Evolutionary conservation across 1,140 invertebrate genomes (phyloP).

Genomic region (Ladona fulva): DNA sequence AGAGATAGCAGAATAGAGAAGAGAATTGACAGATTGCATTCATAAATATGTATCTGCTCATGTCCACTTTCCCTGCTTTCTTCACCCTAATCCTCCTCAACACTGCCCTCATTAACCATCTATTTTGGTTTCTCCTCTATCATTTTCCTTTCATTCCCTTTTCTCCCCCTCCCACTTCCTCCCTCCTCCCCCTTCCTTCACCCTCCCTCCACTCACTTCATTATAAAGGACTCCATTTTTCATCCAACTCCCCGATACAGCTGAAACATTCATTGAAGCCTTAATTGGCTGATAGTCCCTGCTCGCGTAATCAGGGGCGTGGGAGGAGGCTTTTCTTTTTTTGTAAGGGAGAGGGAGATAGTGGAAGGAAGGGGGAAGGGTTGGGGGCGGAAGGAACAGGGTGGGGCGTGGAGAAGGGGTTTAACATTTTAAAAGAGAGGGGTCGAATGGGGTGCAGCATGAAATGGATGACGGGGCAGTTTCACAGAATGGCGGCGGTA

Average conservation of each 20-base stretch:
- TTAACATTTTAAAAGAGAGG: neutral
- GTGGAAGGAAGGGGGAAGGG: neutral
- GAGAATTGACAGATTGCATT: too few species aligned
- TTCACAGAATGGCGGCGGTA: too few species aligned
- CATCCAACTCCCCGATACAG: neutral
- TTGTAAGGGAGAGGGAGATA: neutral
- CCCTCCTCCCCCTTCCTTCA: neutral
- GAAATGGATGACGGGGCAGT: neutral
- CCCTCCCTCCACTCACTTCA: neutral
- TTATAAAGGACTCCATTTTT: constrained; percentile 10
- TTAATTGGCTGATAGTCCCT: constrained; percentile 1
- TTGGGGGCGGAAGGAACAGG: neutral
- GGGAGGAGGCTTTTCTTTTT: neutral
- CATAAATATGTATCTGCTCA: too few species aligned
- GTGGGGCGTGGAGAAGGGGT: neutral
- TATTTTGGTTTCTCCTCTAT: too few species aligned
- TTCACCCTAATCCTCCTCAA: too few species aligned
- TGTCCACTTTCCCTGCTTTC: too few species aligned
- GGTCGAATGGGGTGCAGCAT: neutral
- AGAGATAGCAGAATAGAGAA: too few species aligned
- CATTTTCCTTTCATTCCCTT: neutral
- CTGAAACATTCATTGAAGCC: constrained; percentile 1
- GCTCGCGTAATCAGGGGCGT: neutral
- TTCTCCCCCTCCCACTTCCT: neutral
- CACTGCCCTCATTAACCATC: too few species aligned